Evolutionary conservation across 2,888 invertebrate genomes (phyloP).

Genomic region (Scaptomyza cyrtandrae): DNA sequence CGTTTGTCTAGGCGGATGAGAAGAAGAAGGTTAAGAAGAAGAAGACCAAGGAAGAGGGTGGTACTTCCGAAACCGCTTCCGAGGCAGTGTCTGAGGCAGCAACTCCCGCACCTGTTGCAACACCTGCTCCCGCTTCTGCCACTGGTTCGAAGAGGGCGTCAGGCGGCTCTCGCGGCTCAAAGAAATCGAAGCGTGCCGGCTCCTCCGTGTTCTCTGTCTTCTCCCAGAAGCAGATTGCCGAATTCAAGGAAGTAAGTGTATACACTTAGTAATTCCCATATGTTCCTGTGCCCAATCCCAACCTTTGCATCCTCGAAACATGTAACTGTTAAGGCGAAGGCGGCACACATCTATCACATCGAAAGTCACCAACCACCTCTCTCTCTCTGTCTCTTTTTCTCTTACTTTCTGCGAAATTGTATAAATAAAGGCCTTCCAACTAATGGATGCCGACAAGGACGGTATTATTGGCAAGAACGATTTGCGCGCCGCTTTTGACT

Average conservation of each 20-base stretch:
- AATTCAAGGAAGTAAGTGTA: constrained; percentile 94
- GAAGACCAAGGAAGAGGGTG: constrained; percentile 91
- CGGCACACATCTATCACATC: constrained; percentile 58
- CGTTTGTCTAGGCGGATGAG: constrained; percentile 91
- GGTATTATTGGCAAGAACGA: constrained; percentile 95
- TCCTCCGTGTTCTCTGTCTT: constrained; percentile 99
- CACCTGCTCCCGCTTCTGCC: constrained; percentile 88
- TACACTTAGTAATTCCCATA: constrained; percentile 14
- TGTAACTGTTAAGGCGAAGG: constrained; percentile 11
- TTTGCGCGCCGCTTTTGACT: constrained; percentile 95
- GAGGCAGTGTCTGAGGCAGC: constrained; percentile 87
- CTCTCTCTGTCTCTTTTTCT: constrained; percentile 61
- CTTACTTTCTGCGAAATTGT: constrained; percentile 9
- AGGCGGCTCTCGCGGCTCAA: constrained; percentile 87
- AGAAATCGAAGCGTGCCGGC: constrained; percentile 93
- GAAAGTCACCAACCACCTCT: constrained; percentile 73
- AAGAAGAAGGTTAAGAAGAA: constrained; percentile 96
- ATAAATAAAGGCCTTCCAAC: constrained; percentile 92
- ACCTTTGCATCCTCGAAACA: constrained; percentile 25
- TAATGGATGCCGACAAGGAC: constrained; percentile 98
- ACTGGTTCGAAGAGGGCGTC: constrained; percentile 93
- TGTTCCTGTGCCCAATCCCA: constrained; percentile 23
- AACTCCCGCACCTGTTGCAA: constrained; percentile 89
- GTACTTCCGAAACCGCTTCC: constrained; percentile 85
- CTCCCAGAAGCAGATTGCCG: constrained; percentile 97